Conservation (phyloP, 2,888 invertebrate genomes). For the Linyphia triangularis region DNA sequence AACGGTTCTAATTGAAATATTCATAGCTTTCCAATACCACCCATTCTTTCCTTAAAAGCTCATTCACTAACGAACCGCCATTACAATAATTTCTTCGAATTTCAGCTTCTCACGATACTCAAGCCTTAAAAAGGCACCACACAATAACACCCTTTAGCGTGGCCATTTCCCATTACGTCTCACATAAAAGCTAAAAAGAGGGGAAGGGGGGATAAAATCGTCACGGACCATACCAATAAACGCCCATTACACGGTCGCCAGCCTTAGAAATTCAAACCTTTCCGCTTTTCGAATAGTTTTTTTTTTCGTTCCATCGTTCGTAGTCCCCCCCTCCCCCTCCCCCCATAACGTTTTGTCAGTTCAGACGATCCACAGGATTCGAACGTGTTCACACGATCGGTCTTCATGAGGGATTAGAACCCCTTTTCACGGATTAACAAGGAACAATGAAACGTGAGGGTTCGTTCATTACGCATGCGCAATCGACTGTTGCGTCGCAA, state of each 20-base stretch:
- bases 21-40: not conserved
- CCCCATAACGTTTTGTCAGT: conserved; percentile 32
- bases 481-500: conserved; percentile 12
- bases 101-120: conserved; percentile 13
- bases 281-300: conserved; percentile 14
- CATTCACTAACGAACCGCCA: not conserved
- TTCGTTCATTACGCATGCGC: conserved; percentile 20
- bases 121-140: not conserved
- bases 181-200: conserved; percentile 2
- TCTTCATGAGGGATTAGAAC: conserved; percentile 56
- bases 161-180: conserved; percentile 29
- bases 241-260: conserved; percentile 51
- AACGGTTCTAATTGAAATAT: too few species aligned
- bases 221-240: conserved; percentile 57
- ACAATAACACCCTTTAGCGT: not conserved
- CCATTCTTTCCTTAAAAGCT: not conserved
- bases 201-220: conserved; percentile 22
- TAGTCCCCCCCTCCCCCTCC: not conserved
- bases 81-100: not conserved
- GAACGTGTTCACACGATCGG: conserved; percentile 64
- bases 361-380: conserved; percentile 15
- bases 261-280: conserved; percentile 38
- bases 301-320: conserved; percentile 3
- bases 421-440: conserved; percentile 64
- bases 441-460: conserved; percentile 35